Percentiles rank a stretch among this genome's conserved stretches.
Evolutionary conservation across 1,140 invertebrate genomes (phyloP).

Genomic region (Ceratoteleas bidentatus): DNA sequence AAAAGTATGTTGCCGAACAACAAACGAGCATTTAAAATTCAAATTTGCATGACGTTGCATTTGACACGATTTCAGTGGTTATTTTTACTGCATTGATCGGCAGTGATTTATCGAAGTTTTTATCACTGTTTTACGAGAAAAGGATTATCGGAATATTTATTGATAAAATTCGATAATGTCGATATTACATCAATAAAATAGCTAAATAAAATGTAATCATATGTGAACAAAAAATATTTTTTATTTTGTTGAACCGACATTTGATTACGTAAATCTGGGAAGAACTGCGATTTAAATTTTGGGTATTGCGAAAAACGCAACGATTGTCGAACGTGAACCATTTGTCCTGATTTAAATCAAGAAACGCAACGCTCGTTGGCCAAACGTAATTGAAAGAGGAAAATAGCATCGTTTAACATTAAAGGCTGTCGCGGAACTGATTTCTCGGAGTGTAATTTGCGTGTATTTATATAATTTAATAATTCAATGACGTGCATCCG

Average conservation of each 20-base stretch:
- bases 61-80: slow-evolving; percentile 12
- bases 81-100: slow-evolving; percentile 2
- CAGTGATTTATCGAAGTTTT: no score
- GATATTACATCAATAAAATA: no score
- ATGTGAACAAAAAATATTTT: no score
- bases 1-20: no score
- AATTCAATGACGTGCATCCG: slow-evolving; percentile 58
- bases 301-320: not conserved
- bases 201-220: no score
- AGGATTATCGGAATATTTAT: no score
- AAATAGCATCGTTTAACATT: not conserved
- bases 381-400: not conserved
- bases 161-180: no score
- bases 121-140: no score
- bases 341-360: no score
- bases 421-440: slow-evolving; percentile 14
- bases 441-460: slow-evolving; percentile 32
- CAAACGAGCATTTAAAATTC: slow-evolving; percentile 2
- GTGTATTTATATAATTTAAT: slow-evolving; percentile 59
- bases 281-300: not conserved
- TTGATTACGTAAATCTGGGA: not conserved
- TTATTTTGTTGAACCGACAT: no score
- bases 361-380: no score
- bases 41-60: slow-evolving; percentile 13
- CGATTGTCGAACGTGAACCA: no score